phyloP scores from a whole-genome alignment of 2,113 vertebrate species.

The Picathartes gymnocephalus region DNA sequence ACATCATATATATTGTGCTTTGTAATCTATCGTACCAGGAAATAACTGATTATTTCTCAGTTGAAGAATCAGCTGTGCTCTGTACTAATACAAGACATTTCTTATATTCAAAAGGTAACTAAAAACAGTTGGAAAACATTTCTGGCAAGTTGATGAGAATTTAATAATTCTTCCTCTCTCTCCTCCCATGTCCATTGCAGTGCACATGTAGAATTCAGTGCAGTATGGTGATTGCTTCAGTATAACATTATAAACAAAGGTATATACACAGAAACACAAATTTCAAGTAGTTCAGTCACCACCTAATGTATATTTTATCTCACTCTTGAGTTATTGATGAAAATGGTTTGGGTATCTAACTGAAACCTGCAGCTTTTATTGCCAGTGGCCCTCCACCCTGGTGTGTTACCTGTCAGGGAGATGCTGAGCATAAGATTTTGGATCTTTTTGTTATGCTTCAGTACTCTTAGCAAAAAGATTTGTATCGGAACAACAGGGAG shows the following conservation, averaged over 20 bases:
- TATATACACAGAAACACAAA: neutral
- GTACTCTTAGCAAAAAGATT: neutral
- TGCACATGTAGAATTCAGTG: neutral
- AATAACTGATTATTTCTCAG: neutral
- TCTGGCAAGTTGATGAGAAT: neutral
- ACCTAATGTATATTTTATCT: neutral
- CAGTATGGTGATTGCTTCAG: neutral
- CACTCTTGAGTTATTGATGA: neutral
- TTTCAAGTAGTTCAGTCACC: neutral
- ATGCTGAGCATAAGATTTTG: neutral
- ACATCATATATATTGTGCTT: constrained; percentile 20
- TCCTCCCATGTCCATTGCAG: neutral
- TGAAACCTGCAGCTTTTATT: neutral
- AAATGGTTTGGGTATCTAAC: neutral
- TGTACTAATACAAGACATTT: neutral
- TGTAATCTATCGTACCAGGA: neutral
- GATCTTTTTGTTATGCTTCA: neutral
- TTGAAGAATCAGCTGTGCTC: neutral
- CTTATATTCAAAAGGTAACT: neutral
- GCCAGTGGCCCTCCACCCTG: neutral
- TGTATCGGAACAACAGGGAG: neutral
- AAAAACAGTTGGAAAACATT: neutral
- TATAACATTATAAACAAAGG: neutral
- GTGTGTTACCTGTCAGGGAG: neutral
- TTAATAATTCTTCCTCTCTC: neutral